Percentiles rank a stretch among this genome's conserved stretches.
These are phyloP conservation scores for Habroteleia sp. DNA, from an alignment of 2,888 invertebrate species.

Conservation along the genomic window DNA sequence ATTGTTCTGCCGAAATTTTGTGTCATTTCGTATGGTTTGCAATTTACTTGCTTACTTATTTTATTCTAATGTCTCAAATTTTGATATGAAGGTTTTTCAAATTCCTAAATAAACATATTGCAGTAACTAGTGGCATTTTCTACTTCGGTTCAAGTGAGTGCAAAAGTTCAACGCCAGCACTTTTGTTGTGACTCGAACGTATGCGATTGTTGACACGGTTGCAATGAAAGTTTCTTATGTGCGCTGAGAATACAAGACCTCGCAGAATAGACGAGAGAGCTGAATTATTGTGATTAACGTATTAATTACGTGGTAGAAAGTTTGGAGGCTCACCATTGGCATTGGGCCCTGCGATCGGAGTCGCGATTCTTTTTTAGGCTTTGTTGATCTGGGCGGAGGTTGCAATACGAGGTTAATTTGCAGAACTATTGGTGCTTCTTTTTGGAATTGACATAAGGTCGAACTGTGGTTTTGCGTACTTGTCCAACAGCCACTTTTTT, in stretches of 20 bases:
- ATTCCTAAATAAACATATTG: too few relatives aligned
- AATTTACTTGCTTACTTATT: too few relatives aligned
- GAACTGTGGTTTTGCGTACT: not conserved
- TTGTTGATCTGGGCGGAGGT: slow-evolving; percentile 32
- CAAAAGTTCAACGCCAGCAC: not conserved
- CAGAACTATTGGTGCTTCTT: not conserved
- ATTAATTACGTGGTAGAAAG: slow-evolving; percentile 29
- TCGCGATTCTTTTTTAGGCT: not conserved
- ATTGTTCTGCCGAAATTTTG: too few relatives aligned
- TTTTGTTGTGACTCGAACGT: slow-evolving; percentile 1
- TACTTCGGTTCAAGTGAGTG: slow-evolving; percentile 8
- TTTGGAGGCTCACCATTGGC: slow-evolving; percentile 4
- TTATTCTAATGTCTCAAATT: too few relatives aligned
- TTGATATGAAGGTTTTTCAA: too few relatives aligned
- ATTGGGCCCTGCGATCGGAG: not conserved
- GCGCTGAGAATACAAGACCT: slow-evolving; percentile 6
- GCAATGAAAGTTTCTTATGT: slow-evolving; percentile 29
- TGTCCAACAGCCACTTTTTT: too few relatives aligned
- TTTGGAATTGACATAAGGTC: not conserved
- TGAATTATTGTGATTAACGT: slow-evolving; percentile 20
- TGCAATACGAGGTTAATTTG: slow-evolving; percentile 3
- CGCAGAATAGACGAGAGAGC: slow-evolving; percentile 17
- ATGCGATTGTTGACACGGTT: slow-evolving; percentile 27
- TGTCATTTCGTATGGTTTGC: too few relatives aligned
- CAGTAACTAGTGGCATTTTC: slow-evolving; percentile 1